Evolutionary conservation across 2,888 invertebrate species (phyloP).

Genomic region (Osedax frankpressi): DNA sequence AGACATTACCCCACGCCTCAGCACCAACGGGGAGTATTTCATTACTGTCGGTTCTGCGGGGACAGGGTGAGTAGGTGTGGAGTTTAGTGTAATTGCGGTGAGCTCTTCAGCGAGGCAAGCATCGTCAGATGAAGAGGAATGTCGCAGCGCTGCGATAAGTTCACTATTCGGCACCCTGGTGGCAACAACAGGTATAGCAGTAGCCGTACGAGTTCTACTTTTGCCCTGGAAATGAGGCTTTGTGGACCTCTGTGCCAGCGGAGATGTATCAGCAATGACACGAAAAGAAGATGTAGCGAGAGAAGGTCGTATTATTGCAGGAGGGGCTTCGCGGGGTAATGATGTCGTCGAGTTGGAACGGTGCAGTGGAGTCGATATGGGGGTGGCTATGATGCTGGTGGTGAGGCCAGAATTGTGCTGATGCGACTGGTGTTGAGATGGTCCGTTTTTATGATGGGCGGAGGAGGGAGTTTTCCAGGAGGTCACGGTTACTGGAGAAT

Average conservation of each 20-base stretch:
- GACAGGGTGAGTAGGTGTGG: not conserved
- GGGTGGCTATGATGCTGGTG: too few species aligned
- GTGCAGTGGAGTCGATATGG: too few species aligned
- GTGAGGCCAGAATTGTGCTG: too few species aligned
- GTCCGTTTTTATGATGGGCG: not conserved
- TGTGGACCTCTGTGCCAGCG: not conserved
- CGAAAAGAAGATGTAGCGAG: not conserved
- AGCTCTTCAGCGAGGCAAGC: not conserved
- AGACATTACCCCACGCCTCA: not conserved
- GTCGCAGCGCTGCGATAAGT: not conserved
- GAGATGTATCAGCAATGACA: not conserved
- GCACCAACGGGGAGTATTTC: not conserved
- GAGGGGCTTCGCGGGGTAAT: not conserved
- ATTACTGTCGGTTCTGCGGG: not conserved
- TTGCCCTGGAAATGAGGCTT: too few species aligned
- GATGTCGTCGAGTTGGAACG: not conserved
- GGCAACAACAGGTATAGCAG: too few species aligned
- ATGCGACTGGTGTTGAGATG: not conserved
- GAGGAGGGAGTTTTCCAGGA: too few species aligned
- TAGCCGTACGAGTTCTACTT: too few species aligned
- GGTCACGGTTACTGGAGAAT: too few species aligned
- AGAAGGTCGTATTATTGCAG: not conserved
- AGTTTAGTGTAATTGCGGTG: not conserved
- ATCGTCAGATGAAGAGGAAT: not conserved
- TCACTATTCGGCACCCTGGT: too few species aligned